Conservation (phyloP, 64 coral and sea anemone genomes). For the Orbicella faveolata region DNA sequence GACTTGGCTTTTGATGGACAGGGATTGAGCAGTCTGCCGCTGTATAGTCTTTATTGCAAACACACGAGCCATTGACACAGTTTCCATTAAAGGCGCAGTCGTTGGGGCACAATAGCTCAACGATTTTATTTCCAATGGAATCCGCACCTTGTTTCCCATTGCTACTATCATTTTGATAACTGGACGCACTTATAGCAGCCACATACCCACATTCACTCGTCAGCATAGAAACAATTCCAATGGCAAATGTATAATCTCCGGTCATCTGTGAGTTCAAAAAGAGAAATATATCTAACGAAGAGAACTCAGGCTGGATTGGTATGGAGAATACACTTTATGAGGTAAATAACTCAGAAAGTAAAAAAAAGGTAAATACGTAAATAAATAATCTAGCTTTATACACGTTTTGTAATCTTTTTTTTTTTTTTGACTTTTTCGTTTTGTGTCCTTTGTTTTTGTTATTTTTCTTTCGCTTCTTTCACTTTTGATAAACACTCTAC, state of each 20-base stretch:
- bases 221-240: background rate
- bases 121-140: background rate
- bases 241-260: slow-evolving; percentile 13
- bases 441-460: too few species aligned
- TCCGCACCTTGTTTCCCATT: background rate
- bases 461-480: too few species aligned
- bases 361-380: too few species aligned
- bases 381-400: too few species aligned
- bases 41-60: slow-evolving; percentile 35
- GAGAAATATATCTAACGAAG: background rate
- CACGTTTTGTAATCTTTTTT: too few species aligned
- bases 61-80: slow-evolving; percentile 28
- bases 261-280: background rate
- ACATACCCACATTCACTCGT: slow-evolving; percentile 29
- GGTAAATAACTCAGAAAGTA: too few species aligned
- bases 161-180: background rate
- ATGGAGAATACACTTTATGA: too few species aligned
- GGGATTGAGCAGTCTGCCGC: slow-evolving; percentile 18
- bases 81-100: slow-evolving; percentile 30
- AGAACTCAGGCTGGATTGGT: too few species aligned
- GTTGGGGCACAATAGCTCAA: background rate
- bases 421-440: too few species aligned
- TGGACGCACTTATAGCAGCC: slow-evolving; percentile 12
- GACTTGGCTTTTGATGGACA: background rate
- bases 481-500: too few species aligned